A percentile compares a stretch with the other conserved stretches of the same genome.
Conservation (phyloP, 1,140 invertebrate genomes). For the Octopus bimaculoides region DNA sequence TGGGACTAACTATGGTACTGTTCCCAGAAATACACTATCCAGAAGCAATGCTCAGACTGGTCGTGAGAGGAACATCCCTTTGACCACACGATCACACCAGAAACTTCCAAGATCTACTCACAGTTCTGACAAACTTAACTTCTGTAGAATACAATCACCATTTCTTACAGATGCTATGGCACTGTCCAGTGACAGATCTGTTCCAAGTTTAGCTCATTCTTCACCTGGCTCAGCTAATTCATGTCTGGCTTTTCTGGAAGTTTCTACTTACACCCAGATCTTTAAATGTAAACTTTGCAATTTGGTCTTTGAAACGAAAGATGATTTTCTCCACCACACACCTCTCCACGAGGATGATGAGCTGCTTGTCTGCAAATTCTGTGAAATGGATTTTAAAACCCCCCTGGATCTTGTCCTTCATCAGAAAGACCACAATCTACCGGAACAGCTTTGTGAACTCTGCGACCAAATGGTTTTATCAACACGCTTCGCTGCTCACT, state of each 20-base stretch:
- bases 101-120: too few relatives aligned
- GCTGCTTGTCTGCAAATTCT: slow-evolving; percentile 66
- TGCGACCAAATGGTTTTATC: not conserved
- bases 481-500: not conserved
- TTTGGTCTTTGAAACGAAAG: slow-evolving; percentile 10
- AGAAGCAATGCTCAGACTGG: too few relatives aligned
- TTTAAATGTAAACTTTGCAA: slow-evolving; percentile 12
- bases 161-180: too few relatives aligned
- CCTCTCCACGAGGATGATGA: slow-evolving; percentile 79
- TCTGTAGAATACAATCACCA: too few relatives aligned
- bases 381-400: slow-evolving; percentile 15
- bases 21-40: too few relatives aligned
- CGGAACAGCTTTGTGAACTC: not conserved
- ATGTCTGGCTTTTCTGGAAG: not conserved
- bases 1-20: too few relatives aligned
- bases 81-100: too few relatives aligned
- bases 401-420: slow-evolving; percentile 18
- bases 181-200: too few relatives aligned
- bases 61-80: too few relatives aligned
- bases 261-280: slow-evolving; percentile 5
- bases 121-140: too few relatives aligned
- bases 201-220: too few relatives aligned
- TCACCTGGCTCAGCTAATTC: too few relatives aligned
- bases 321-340: slow-evolving; percentile 66
- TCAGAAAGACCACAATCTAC: slow-evolving; percentile 13